Evolutionary conservation across 2,113 vertebrate genomes (phyloP).

Genomic region (Peromyscus californicus): DNA sequence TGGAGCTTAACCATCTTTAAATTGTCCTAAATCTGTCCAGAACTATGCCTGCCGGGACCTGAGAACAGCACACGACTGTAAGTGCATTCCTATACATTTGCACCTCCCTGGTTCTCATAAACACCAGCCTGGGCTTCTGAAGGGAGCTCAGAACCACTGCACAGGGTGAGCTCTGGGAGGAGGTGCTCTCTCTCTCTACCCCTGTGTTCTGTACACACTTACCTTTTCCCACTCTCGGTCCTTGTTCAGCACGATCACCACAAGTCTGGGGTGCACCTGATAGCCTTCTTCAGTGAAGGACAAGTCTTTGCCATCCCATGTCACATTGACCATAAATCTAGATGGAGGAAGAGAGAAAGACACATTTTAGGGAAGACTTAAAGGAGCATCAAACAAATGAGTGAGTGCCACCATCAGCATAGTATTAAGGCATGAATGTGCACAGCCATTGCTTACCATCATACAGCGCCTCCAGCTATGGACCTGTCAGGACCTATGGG

Average conservation of each 20-base stretch:
- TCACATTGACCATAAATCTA: conserved; percentile 99
- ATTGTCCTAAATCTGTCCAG: background rate
- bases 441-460: background rate
- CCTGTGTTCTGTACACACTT: conserved; percentile 60
- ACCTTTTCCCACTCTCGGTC: conserved; percentile 99
- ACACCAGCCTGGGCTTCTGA: background rate
- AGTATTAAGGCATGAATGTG: background rate
- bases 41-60: background rate
- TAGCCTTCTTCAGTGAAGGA: conserved; percentile 99
- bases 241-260: conserved; percentile 98
- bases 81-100: background rate
- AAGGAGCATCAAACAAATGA: conserved; percentile 81
- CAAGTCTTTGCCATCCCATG: conserved; percentile 97
- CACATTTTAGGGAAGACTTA: conserved; percentile 80
- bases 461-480: background rate
- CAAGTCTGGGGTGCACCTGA: conserved; percentile 96
- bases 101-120: background rate
- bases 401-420: conserved; percentile 36
- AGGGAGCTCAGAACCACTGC: background rate
- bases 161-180: background rate
- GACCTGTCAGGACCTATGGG: fast-evolving
- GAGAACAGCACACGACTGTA: background rate
- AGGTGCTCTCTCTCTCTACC: background rate
- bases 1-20: background rate
- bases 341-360: conserved; percentile 77